These are phyloP conservation scores for Tiphia femorata DNA, from an alignment of 2,888 invertebrate species.

Conservation along the genomic window DNA sequence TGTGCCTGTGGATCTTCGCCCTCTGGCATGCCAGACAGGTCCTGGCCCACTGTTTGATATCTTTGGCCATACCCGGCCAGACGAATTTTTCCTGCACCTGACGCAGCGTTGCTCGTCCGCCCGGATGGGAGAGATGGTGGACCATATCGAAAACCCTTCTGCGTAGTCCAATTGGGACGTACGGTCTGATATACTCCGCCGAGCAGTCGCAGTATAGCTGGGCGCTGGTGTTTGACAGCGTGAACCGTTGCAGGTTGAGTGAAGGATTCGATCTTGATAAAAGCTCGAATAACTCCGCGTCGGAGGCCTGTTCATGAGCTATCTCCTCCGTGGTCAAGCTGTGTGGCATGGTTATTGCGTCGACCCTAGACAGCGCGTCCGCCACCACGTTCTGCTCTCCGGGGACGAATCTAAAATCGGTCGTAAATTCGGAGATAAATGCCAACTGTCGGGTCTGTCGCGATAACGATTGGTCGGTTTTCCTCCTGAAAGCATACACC, in stretches of 20 bases:
- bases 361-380: not conserved
- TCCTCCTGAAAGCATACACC: not conserved
- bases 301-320: constrained; percentile 7
- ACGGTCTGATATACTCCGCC: constrained; percentile 28
- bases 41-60: constrained; percentile 23
- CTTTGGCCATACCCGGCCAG: constrained; percentile 36
- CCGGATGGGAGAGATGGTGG: constrained; percentile 33
- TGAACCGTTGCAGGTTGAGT: not conserved
- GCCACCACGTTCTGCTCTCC: constrained; percentile 7
- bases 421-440: constrained; percentile 1
- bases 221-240: not conserved
- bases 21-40: constrained; percentile 26
- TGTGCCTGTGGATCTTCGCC: constrained; percentile 23
- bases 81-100: constrained; percentile 24
- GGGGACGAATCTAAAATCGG: not conserved
- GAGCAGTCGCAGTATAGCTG: constrained; percentile 26
- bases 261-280: not conserved
- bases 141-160: constrained; percentile 24
- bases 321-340: not conserved
- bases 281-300: constrained; percentile 8
- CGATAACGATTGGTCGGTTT: not conserved
- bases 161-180: constrained; percentile 30
- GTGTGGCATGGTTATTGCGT: not conserved
- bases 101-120: constrained; percentile 23
- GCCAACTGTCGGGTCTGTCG: not conserved